Percentiles rank a stretch among this genome's conserved stretches.
Conservation (phyloP, 1,140 invertebrate species). For the Aphidius gifuensis region DNA sequence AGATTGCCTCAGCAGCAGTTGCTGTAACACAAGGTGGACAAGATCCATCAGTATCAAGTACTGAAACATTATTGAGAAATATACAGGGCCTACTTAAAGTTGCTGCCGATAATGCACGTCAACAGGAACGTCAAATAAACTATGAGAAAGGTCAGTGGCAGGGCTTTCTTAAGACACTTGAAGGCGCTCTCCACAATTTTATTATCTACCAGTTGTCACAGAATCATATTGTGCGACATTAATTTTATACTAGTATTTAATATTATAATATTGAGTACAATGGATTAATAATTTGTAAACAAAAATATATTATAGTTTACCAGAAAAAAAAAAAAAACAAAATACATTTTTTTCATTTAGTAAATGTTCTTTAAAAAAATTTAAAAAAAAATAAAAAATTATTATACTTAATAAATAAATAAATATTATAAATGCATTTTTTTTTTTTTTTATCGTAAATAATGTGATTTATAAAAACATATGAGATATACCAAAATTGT, state of each 20-base stretch:
- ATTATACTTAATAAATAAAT: too few relatives aligned
- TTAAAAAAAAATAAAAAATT: too few relatives aligned
- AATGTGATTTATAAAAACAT: too few relatives aligned
- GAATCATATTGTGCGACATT: conserved; percentile 52
- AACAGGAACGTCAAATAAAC: conserved; percentile 91
- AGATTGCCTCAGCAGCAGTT: conserved; percentile 57
- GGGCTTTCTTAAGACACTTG: conserved; percentile 56
- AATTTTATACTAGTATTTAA: conserved; percentile 23
- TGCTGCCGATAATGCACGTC: conserved; percentile 90
- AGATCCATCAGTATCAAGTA: conserved; percentile 70
- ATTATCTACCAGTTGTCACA: conserved; percentile 53
- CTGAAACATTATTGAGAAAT: conserved; percentile 88
- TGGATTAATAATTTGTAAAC: too few relatives aligned
- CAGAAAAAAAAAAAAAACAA: too few relatives aligned
- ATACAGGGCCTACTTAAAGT: conserved; percentile 93
- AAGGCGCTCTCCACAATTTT: conserved; percentile 55
- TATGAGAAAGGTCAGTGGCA: conserved; percentile 88
- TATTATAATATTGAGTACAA: neutral
- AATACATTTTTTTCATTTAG: too few relatives aligned
- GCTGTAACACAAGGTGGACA: conserved; percentile 50
- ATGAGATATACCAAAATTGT: too few relatives aligned
- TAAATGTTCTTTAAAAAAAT: too few relatives aligned
- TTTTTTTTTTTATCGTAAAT: too few relatives aligned
- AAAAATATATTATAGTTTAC: too few relatives aligned
- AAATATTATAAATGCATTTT: too few relatives aligned